Base-by-base conservation (phyloP, 2,797 vertebrate species). In the Tamandua tetradactyla region DNA sequence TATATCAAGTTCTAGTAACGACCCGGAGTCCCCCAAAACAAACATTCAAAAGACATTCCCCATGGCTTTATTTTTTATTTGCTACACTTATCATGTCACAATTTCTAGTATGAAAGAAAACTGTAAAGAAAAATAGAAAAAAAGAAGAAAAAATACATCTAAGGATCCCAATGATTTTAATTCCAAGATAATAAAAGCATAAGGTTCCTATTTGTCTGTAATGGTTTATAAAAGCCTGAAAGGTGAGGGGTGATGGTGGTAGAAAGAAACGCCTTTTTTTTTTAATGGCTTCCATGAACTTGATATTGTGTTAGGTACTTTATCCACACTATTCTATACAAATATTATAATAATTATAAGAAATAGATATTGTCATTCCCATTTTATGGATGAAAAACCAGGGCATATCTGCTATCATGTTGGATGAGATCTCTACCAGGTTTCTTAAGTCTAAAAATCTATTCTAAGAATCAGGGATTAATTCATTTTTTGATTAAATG, bases 401-500 rank as follows among this genome's bases (percentile, higher is more conserved):
- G 92, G 71, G 44, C 5, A 69, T 0, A 82, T 10, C 27, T 5
- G 89, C 23, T 44, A 83, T 2, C 47, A 72, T 81, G 80, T 5
- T 79, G 35, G 22, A n/a, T 42, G 14, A 44, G 10, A 87, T 89
- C 25, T 57, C n/a, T 7, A 22, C 64, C 55, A 89, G 30, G 17
- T 76, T 66, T 72, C 20, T 57, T 72, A 81, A 7, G 74, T 80
- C 78, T 49, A 49, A 92, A 47, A 91, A 22, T 79, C 66, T 74
- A 13, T 49, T 62, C 68, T 61, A 87, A 40, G 57, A 61, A 69
- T 72, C 32, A 84, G 47, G 25, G 78, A 92, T 88, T 88, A 93
- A 42, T 94, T 72, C 94, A 80, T 88, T 96, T 95, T 95, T 90
- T 62, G 79, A 32, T 1, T 66, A 82, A 79, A 94, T 47, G 47